Evolutionary conservation across 1,140 invertebrate genomes (phyloP).

Genomic region (Palaemon carinicauda): DNA sequence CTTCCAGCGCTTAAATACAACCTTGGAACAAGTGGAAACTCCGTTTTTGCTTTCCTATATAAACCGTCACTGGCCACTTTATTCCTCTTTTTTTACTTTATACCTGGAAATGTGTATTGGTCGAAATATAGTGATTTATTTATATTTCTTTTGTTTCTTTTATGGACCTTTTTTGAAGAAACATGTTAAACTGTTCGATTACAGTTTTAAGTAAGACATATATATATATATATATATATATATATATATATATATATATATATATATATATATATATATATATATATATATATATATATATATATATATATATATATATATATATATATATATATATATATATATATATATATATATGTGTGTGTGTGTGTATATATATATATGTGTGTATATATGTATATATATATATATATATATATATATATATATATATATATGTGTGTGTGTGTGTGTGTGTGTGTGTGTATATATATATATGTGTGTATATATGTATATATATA

Average conservation of each 20-base stretch:
- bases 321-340: neutral
- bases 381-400: neutral
- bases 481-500: too few species aligned
- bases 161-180: too few species aligned
- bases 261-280: neutral
- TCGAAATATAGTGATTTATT: too few species aligned
- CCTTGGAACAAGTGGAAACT: too few species aligned
- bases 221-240: conserved; percentile 2
- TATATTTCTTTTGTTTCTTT: too few species aligned
- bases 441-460: neutral
- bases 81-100: too few species aligned
- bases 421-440: neutral
- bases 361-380: neutral
- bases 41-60: too few species aligned
- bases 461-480: neutral
- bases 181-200: too few species aligned
- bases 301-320: neutral
- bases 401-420: conserved; percentile 2
- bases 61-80: too few species aligned
- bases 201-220: too few species aligned
- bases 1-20: too few species aligned
- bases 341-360: neutral
- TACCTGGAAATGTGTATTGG: too few species aligned
- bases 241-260: neutral
- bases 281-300: neutral